Evolutionary conservation across 2,113 vertebrate genomes (phyloP).

Genomic region (Notothenia rossii): DNA sequence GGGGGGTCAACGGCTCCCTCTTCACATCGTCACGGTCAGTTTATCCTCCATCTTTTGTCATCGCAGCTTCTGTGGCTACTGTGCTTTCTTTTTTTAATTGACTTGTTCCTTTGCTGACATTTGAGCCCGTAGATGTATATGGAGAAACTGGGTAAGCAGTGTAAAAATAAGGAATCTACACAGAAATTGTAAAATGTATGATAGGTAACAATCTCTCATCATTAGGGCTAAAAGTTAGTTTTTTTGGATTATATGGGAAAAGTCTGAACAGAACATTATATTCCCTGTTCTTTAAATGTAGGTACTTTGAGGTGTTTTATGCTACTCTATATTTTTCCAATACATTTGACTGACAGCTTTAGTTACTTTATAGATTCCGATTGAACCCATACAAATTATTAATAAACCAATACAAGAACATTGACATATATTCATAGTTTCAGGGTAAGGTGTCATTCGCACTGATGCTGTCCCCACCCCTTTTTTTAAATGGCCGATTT

Average conservation of each 20-base stretch:
- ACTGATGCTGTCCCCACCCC: too few species aligned
- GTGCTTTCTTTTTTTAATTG: not conserved
- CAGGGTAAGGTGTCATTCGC: too few species aligned
- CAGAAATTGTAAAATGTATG: not conserved
- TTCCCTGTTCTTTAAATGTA: not conserved
- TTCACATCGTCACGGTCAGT: constrained; percentile 88
- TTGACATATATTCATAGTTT: too few species aligned
- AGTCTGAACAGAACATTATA: not conserved
- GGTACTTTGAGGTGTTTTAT: too few species aligned
- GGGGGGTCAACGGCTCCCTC: constrained; percentile 86
- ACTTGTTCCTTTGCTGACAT: not conserved
- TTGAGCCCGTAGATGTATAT: not conserved
- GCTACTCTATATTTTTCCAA: too few species aligned
- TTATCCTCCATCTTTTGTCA: not conserved
- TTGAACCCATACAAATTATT: too few species aligned
- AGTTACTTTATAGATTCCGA: too few species aligned
- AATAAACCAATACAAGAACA: too few species aligned
- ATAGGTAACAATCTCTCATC: not conserved
- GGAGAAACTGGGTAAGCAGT: not conserved
- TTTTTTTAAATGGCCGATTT: too few species aligned
- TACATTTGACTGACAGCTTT: too few species aligned
- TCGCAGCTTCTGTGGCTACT: not conserved
- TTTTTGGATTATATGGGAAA: not conserved
- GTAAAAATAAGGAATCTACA: not conserved
- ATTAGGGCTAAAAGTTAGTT: too few species aligned